phyloP scores from a whole-genome alignment of 2,888 invertebrate species.

The Leucozona laternaria region DNA sequence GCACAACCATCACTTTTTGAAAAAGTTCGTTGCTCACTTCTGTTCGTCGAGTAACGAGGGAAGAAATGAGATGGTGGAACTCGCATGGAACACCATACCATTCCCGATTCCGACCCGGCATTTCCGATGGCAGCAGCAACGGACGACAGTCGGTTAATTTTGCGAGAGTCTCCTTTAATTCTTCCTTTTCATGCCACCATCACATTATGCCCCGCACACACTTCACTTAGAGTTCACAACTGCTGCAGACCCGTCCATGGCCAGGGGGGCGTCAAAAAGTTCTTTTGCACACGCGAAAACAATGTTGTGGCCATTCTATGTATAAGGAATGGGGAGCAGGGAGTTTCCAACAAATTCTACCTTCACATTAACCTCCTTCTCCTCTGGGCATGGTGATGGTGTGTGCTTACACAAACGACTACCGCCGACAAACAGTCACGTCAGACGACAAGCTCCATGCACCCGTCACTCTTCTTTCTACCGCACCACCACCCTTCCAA shows the following conservation, averaged over 20 bases:
- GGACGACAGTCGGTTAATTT: constrained; percentile 75
- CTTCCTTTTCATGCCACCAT: constrained; percentile 57
- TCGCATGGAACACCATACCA: constrained; percentile 36
- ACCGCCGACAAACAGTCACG: constrained; percentile 64
- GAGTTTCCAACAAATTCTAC: constrained; percentile 51
- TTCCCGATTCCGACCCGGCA: constrained; percentile 30
- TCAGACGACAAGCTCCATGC: constrained; percentile 2
- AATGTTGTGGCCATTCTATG: constrained; percentile 56
- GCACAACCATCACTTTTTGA: constrained; percentile 60
- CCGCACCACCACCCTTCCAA: background rate
- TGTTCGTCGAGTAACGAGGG: background rate
- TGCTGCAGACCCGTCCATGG: background rate
- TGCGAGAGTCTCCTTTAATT: constrained; percentile 73
- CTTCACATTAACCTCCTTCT: constrained; percentile 4
- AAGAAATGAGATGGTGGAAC: background rate
- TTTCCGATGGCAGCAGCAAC: constrained; percentile 69
- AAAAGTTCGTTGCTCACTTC: constrained; percentile 33
- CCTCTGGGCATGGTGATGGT: constrained; percentile 13
- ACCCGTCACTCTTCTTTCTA: background rate
- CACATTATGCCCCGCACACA: constrained; percentile 10
- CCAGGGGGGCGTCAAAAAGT: constrained; percentile 41
- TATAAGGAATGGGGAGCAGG: constrained; percentile 8
- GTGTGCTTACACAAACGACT: constrained; percentile 59
- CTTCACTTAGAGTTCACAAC: constrained; percentile 46
- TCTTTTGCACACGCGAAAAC: constrained; percentile 74